Percentiles rank a stretch among this genome's conserved stretches.
Conservation (phyloP, 2,113 vertebrate species). For the Petrocephalus microphthalmus region DNA sequence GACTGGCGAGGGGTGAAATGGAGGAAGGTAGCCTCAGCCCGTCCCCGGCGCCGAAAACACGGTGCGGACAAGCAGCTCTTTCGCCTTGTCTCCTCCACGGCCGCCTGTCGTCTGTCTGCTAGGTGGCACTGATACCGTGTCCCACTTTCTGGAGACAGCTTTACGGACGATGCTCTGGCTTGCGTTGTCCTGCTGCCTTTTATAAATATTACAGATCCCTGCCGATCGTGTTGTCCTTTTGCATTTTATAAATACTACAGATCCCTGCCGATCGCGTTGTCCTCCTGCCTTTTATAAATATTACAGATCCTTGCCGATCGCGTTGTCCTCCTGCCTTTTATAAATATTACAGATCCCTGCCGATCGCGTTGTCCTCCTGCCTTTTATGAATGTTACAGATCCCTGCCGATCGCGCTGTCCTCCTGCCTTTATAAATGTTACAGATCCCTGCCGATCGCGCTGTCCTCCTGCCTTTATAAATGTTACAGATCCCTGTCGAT, state of each 20-base stretch:
- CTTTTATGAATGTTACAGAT: neutral
- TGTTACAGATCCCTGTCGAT: neutral
- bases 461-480: neutral
- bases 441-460: too few species aligned
- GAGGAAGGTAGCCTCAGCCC: neutral
- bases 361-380: neutral
- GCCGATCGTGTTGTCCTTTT: neutral
- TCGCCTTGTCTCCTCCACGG: neutral
- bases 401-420: neutral
- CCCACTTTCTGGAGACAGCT: neutral
- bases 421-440: neutral
- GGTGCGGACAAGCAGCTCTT: neutral
- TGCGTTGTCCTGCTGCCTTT: neutral
- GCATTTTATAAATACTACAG: neutral
- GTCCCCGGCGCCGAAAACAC: too few species aligned
- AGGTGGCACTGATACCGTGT: neutral
- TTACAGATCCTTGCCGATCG: too few species aligned
- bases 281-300: neutral
- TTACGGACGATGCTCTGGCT: neutral
- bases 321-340: neutral
- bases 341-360: neutral
- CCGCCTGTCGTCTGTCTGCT: neutral
- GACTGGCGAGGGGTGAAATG: neutral
- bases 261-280: too few species aligned
- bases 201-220: neutral